A percentile compares a stretch with the other conserved stretches of the same genome.
These are phyloP conservation scores for Psix sp. DNA, from an alignment of 1,140 invertebrate species.

Conservation along the genomic window DNA sequence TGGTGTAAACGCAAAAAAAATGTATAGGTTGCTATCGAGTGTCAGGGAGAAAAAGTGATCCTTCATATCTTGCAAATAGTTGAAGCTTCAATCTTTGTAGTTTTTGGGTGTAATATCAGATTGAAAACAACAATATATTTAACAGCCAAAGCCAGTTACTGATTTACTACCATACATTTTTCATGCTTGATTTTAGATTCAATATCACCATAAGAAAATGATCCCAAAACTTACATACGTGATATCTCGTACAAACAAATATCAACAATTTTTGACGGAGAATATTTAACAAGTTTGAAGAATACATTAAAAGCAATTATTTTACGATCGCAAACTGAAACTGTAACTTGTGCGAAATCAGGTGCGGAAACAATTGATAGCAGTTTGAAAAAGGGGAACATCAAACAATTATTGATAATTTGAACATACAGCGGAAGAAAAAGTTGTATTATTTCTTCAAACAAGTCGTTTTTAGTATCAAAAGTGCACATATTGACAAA, in stretches of 20 bases:
- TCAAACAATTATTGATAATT: slow-evolving; percentile 16
- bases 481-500: slow-evolving; percentile 35
- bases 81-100: slow-evolving; percentile 43
- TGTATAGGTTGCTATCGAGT: slow-evolving; percentile 35
- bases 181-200: no score
- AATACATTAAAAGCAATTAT: no score
- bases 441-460: slow-evolving; percentile 21
- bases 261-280: no score
- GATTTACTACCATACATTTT: not conserved
- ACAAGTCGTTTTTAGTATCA: slow-evolving; percentile 23
- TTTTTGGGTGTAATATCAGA: slow-evolving; percentile 15
- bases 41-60: slow-evolving; percentile 41
- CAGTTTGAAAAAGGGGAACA: no score
- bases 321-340: no score
- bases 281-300: no score
- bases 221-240: no score
- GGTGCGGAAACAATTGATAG: no score
- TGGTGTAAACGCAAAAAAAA: slow-evolving; percentile 37
- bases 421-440: not conserved
- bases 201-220: no score
- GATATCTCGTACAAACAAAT: no score
- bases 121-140: slow-evolving; percentile 24
- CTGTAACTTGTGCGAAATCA: no score
- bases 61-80: slow-evolving; percentile 46
- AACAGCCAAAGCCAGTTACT: not conserved